phyloP scores from a whole-genome alignment of 2,113 vertebrate species.

The Chitala chitala region DNA sequence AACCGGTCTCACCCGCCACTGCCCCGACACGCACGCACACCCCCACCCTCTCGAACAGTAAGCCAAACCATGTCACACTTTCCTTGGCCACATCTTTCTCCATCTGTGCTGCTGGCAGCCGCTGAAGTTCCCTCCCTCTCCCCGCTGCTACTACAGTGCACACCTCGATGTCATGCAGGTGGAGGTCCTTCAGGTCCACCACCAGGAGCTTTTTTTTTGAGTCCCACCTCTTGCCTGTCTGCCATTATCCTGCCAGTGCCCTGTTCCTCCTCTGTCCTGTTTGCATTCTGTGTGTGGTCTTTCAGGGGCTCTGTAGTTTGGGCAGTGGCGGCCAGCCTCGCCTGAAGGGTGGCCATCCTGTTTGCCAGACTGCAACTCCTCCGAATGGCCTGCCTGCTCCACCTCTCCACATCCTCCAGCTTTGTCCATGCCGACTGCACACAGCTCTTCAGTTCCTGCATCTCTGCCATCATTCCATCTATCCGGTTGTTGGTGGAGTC shows the following conservation, averaged over 20 bases:
- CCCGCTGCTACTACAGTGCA: neutral
- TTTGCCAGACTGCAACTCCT: conserved; percentile 49
- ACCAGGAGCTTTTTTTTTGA: conserved; percentile 60
- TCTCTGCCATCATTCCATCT: conserved; percentile 54
- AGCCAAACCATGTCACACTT: too few species aligned
- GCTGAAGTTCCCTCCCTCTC: neutral
- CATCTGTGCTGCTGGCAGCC: neutral
- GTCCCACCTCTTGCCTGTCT: conserved; percentile 30
- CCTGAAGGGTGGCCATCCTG: conserved; percentile 50
- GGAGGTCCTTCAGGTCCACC: conserved; percentile 56
- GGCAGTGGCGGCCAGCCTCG: conserved; percentile 42
- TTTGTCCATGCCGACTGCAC: conserved; percentile 47
- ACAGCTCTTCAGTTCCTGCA: conserved; percentile 53
- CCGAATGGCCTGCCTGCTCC: conserved; percentile 43
- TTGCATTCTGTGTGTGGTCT: conserved; percentile 25
- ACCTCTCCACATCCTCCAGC: conserved; percentile 46
- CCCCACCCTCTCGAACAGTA: neutral
- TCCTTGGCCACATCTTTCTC: too few species aligned
- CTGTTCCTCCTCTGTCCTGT: conserved; percentile 27
- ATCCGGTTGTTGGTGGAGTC: conserved; percentile 50
- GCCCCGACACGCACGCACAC: too few species aligned
- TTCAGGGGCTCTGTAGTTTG: conserved; percentile 25
- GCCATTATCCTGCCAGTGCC: conserved; percentile 29
- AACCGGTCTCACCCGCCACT: neutral
- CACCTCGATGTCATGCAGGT: conserved; percentile 56